Evolutionary conservation across 2,113 vertebrate species (phyloP).

Genomic region (Isichthys henryi): DNA sequence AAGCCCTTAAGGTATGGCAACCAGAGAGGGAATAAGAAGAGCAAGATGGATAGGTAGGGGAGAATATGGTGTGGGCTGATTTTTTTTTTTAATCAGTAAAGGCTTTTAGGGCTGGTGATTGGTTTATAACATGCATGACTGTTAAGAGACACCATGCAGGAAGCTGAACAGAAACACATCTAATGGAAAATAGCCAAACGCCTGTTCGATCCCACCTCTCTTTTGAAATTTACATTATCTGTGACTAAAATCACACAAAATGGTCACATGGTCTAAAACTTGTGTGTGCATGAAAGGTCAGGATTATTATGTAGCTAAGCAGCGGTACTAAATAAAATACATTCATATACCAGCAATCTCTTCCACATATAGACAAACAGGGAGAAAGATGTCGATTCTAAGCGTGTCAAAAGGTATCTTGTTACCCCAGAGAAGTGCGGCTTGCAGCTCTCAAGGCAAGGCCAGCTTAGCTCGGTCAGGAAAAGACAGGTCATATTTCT

Average conservation of each 20-base stretch:
- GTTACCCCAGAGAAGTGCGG: background rate
- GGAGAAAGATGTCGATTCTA: background rate
- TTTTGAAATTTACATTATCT: background rate
- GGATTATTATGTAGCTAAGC: background rate
- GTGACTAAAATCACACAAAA: background rate
- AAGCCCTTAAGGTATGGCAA: background rate
- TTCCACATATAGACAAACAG: background rate
- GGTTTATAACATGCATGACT: background rate
- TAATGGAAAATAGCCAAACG: background rate
- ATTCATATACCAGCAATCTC: background rate
- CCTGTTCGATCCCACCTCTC: background rate
- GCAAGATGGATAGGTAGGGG: background rate
- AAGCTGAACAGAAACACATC: background rate
- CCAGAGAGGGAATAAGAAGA: background rate
- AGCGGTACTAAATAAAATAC: background rate
- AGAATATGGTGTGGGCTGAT: background rate
- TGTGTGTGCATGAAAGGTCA: background rate
- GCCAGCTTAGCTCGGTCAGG: background rate
- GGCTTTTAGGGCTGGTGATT: background rate
- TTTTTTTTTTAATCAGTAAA: background rate
- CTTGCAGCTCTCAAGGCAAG: background rate
- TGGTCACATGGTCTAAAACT: background rate
- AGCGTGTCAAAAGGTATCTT: background rate
- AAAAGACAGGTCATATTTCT: background rate
- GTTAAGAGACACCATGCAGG: background rate